These are phyloP conservation scores for Brevimyrus niger DNA, from an alignment of 2,113 vertebrate genomes.

Conservation along the genomic window DNA sequence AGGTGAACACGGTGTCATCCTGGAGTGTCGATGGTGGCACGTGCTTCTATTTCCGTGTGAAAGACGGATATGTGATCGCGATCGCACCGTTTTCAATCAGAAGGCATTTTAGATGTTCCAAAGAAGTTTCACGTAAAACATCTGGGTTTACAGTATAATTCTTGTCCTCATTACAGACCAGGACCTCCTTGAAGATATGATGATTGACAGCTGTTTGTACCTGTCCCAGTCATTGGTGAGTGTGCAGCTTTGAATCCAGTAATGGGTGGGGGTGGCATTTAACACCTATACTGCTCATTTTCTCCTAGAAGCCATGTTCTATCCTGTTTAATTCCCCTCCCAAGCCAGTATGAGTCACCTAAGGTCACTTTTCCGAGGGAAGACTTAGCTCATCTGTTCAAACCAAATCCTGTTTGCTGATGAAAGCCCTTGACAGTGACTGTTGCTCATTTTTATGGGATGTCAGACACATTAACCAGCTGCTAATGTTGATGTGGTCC, in stretches of 20 bases:
- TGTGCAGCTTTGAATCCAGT: slow-evolving; percentile 27
- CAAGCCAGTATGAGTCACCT: neutral
- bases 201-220: slow-evolving; percentile 72
- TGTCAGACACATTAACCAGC: neutral
- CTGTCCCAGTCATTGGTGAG: slow-evolving; percentile 73
- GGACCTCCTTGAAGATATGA: slow-evolving; percentile 77
- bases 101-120: neutral
- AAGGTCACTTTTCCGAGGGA: neutral
- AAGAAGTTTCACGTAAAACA: neutral
- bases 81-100: neutral
- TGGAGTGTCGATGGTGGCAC: neutral
- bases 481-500: neutral
- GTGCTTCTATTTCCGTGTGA: neutral
- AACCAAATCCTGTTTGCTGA: neutral
- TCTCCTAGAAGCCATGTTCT: neutral
- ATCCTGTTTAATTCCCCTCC: neutral
- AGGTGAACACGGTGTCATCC: neutral
- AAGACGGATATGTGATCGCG: neutral
- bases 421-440: neutral
- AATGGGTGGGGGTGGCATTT: neutral
- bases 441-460: slow-evolving; percentile 17
- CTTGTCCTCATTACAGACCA: slow-evolving; percentile 67
- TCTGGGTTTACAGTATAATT: neutral
- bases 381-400: slow-evolving; percentile 1
- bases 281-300: neutral